These are phyloP conservation scores for Automeris io DNA, from an alignment of 2,888 invertebrate genomes.

Conservation along the genomic window DNA sequence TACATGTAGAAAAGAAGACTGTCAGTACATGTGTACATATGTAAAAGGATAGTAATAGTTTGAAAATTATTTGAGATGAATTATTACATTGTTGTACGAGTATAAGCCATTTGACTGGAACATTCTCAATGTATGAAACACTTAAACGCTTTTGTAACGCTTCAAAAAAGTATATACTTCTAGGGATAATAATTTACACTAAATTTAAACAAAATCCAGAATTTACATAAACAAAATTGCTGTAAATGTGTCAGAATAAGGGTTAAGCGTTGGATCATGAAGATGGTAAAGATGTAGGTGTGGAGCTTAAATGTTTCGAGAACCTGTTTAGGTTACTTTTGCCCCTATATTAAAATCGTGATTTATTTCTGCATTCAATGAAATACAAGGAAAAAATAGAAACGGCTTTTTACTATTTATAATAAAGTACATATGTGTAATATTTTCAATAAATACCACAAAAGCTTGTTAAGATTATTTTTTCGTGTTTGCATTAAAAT, in stretches of 20 bases:
- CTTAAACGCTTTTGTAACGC: too few species aligned
- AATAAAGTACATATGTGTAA: constrained; percentile 22
- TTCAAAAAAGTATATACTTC: too few species aligned
- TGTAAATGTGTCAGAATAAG: constrained; percentile 46
- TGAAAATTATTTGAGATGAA: constrained; percentile 19
- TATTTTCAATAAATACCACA: constrained; percentile 6
- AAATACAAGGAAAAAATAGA: constrained; percentile 28
- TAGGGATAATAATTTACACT: too few species aligned
- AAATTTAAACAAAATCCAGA: too few species aligned
- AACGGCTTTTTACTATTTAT: constrained; percentile 46
- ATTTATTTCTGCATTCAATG: constrained; percentile 48
- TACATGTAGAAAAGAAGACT: too few species aligned
- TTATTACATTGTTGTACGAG: constrained; percentile 29
- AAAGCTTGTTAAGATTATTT: neutral
- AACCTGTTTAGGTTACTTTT: constrained; percentile 72
- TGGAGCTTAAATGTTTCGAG: constrained; percentile 43
- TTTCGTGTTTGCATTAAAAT: neutral
- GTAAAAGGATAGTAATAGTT: too few species aligned
- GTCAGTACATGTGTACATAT: too few species aligned
- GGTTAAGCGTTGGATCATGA: constrained; percentile 50
- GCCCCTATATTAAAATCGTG: constrained; percentile 61
- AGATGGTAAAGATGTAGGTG: constrained; percentile 55
- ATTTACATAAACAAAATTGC: neutral
- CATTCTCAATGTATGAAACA: too few species aligned
- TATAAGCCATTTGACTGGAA: neutral